phyloP scores from a whole-genome alignment of 1,140 invertebrate species.

The Heliconius himera region DNA sequence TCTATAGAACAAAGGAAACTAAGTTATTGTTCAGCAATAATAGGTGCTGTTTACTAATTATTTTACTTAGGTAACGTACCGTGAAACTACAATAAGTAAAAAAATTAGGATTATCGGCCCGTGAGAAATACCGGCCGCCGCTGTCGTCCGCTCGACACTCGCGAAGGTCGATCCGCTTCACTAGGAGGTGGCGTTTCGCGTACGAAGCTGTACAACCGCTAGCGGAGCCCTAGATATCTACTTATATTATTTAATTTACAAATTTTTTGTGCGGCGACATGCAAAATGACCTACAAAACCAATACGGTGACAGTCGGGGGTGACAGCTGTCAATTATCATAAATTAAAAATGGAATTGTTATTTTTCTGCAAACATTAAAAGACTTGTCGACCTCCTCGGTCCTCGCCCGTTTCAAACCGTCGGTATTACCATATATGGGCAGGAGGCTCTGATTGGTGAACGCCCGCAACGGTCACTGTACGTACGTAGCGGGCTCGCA shows the following conservation, averaged over 20 bases:
- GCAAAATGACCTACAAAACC: constrained; percentile 57
- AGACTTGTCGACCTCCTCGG: constrained; percentile 67
- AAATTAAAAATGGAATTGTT: constrained; percentile 66
- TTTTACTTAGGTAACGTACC: constrained; percentile 18
- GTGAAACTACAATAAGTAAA: constrained; percentile 10
- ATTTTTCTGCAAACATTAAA: constrained; percentile 55
- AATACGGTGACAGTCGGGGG: constrained; percentile 35
- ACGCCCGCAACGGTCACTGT: constrained; percentile 66
- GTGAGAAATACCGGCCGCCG: constrained; percentile 69
- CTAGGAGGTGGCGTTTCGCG: constrained; percentile 56
- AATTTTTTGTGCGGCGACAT: constrained; percentile 41
- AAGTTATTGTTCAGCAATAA: constrained; percentile 4
- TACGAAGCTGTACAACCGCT: constrained; percentile 48
- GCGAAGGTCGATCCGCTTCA: constrained; percentile 73
- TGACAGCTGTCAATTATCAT: constrained; percentile 43
- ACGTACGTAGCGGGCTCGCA: constrained; percentile 56
- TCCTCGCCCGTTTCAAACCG: constrained; percentile 67
- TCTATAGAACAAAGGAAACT: neutral
- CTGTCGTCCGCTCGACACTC: constrained; percentile 52
- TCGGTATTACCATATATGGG: constrained; percentile 89
- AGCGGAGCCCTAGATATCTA: neutral
- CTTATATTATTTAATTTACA: constrained; percentile 50
- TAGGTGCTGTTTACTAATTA: neutral
- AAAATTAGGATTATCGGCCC: constrained; percentile 44
- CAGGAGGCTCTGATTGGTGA: constrained; percentile 86